Evolutionary conservation across 2,797 vertebrate genomes (phyloP).

Genomic region (Sebastes nivosus): DNA sequence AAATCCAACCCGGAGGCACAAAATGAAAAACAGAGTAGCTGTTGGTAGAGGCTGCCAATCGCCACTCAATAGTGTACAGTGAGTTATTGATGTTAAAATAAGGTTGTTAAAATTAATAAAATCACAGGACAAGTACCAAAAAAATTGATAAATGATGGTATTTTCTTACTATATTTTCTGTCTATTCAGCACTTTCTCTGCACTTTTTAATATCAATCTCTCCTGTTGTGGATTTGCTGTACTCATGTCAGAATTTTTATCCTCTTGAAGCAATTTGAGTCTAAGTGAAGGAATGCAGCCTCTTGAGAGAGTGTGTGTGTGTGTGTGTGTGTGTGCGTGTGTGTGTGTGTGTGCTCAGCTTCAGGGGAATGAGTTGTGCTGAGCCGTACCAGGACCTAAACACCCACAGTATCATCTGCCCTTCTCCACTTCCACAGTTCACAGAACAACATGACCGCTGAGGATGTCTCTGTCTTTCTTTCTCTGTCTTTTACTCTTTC

Average conservation of each 20-base stretch:
- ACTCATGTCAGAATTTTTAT: constrained; percentile 17
- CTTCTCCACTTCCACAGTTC: constrained; percentile 18
- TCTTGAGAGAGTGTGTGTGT: constrained; percentile 33
- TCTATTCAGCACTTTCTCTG: constrained; percentile 13
- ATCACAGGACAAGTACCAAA: neutral
- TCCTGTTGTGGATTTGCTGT: constrained; percentile 11
- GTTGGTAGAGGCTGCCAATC: neutral
- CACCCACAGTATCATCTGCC: constrained; percentile 38
- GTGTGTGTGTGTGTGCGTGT: neutral
- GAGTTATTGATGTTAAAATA: neutral
- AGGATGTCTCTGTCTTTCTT: neutral
- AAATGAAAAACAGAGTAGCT: constrained; percentile 32
- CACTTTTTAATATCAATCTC: neutral
- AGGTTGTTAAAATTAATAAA: neutral
- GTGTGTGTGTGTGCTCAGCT: neutral
- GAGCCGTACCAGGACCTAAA: constrained; percentile 68
- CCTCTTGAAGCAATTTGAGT: constrained; percentile 33
- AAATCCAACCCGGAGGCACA: constrained; percentile 21
- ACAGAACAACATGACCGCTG: constrained; percentile 42
- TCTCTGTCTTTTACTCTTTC: neutral
- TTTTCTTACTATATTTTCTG: constrained; percentile 6
- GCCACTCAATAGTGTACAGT: neutral
- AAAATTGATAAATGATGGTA: neutral
- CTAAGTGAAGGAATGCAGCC: constrained; percentile 55
- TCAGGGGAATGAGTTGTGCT: constrained; percentile 46